Base-by-base conservation (phyloP, 2,797 vertebrate species). In the Anabacerthia variegaticeps region DNA sequence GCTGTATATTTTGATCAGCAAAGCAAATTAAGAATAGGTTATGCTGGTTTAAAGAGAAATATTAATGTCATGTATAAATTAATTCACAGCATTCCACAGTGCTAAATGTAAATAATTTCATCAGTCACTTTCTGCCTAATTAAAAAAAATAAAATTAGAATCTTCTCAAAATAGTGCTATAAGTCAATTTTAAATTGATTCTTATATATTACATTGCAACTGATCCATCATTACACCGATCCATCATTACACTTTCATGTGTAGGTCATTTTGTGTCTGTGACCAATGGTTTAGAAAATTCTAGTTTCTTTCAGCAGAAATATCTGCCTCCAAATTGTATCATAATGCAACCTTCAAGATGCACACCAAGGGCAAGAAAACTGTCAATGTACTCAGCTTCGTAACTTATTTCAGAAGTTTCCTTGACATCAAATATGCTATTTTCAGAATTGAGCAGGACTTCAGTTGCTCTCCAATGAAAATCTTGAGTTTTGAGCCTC, bases 221-320 rank as follows among this genome's bases (percentile, higher is more conserved):
- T 88, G n/a, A 94, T 69, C 14, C n/a, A 89, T 85, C 86, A 92
- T 73, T 93, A 49, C 49, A 49, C 54, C 91, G n/a, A 94, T 69
- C 14, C n/a, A 89, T 85, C 86, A 92, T 73, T 93, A 49, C 49
- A 49, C 54, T 92, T 92, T 75, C 32, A 58, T 82, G 36, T 94
- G 91, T 54, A 83, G 19, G 34, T 67, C 36, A 83, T 88, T 95
- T 95, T 85, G 16, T 88, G 54, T 81, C 91, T 86, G 56, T 89
- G 83, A 82, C 34, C 87, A 92, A 59, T 74, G 83, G 69, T 39
- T 91, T 90, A 95, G 93, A 96, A 97, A 96, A 97, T 78, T 66
- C 76, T 58, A 72, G 63, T 91, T 95, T 94, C 88, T 91, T 86
- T 71, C 62, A 80, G 90, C 76, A 87, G 74, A 96, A 95, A 88